A percentile compares a stretch with the other conserved stretches of the same genome.
phyloP scores from a whole-genome alignment of 2,797 vertebrate genomes.

The Tapera naevia region DNA sequence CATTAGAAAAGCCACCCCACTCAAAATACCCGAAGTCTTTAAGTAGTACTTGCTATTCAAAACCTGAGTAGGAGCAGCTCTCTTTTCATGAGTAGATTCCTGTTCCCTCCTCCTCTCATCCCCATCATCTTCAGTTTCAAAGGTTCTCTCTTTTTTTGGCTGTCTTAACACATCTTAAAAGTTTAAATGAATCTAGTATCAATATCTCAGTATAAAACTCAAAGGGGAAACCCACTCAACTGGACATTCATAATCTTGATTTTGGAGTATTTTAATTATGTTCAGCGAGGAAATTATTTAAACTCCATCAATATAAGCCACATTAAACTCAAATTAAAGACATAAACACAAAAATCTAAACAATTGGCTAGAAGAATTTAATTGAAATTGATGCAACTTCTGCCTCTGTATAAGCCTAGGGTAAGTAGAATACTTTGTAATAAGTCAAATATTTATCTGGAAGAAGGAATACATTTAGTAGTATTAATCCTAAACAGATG shows the following conservation, averaged over 20 bases:
- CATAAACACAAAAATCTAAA: background rate
- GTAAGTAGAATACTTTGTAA: background rate
- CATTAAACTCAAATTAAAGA: background rate
- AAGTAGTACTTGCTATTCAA: background rate
- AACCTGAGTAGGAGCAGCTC: background rate
- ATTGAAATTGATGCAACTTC: background rate
- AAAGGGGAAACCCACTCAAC: fast-evolving
- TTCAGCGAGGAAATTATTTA: background rate
- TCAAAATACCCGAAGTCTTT: background rate
- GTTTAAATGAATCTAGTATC: background rate
- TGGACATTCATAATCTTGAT: background rate
- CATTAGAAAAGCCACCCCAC: background rate
- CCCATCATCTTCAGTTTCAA: background rate
- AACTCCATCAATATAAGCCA: background rate
- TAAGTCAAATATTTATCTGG: background rate
- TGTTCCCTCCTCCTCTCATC: background rate
- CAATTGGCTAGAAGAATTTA: background rate
- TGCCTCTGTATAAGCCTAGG: background rate
- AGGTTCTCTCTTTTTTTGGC: background rate
- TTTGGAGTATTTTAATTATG: background rate
- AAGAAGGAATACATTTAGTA: background rate
- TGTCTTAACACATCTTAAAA: background rate
- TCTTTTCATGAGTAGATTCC: background rate
- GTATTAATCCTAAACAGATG: slow-evolving; percentile 27
- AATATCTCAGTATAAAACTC: background rate